Percentiles rank a stretch among this genome's conserved stretches.
These are phyloP conservation scores for Lagopus leucura DNA, from an alignment of 2,113 vertebrate genomes.

Conservation along the genomic window DNA sequence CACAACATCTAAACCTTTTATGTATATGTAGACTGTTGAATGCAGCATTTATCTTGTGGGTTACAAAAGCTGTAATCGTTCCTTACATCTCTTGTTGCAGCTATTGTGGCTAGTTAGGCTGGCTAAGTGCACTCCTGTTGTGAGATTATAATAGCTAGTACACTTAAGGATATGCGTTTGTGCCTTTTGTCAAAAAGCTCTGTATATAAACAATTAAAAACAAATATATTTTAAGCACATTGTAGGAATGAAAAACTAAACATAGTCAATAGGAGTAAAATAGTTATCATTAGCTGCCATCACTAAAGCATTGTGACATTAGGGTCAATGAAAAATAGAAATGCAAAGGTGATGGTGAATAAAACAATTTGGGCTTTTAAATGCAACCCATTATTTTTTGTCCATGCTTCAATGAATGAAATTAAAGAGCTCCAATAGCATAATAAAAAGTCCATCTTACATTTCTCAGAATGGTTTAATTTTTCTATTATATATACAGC, in stretches of 20 bases:
- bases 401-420: neutral
- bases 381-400: neutral
- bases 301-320: neutral
- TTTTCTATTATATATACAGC: neutral
- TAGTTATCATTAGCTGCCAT: neutral
- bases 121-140: accelerated
- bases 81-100: neutral
- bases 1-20: too few species aligned
- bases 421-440: neutral
- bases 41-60: neutral
- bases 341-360: neutral
- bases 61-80: neutral
- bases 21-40: neutral
- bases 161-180: neutral
- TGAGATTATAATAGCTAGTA: neutral
- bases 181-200: neutral
- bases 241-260: neutral
- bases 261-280: neutral
- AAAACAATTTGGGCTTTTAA: neutral
- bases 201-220: neutral
- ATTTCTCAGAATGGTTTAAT: neutral
- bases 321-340: neutral
- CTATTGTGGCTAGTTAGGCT: neutral
- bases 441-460: neutral
- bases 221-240: neutral